Conservation (phyloP, 2,888 invertebrate species). For the Gnatocerus cornutus region DNA sequence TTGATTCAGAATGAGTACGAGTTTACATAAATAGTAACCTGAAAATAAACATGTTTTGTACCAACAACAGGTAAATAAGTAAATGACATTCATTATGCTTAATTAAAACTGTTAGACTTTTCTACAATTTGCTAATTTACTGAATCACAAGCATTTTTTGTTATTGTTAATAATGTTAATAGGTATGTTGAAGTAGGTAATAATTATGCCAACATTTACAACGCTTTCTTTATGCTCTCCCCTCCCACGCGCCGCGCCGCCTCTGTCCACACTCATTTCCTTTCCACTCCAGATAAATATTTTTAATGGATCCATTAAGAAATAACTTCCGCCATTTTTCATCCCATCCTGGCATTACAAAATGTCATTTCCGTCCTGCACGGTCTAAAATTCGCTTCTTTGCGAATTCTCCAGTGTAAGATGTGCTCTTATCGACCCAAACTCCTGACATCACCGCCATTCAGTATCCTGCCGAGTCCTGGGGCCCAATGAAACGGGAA, state of each 20-base stretch:
- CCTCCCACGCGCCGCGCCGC: slow-evolving; percentile 2
- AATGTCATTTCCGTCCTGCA: slow-evolving; percentile 13
- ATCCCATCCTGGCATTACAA: background rate
- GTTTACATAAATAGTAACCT: too few relatives aligned
- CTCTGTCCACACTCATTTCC: background rate
- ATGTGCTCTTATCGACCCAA: slow-evolving; percentile 47
- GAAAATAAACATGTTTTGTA: too few relatives aligned
- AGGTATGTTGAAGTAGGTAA: too few relatives aligned
- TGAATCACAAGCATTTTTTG: too few relatives aligned
- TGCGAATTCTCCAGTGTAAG: slow-evolving; percentile 45
- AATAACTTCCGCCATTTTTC: slow-evolving; percentile 31
- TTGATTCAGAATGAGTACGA: too few relatives aligned
- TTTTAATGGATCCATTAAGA: slow-evolving; percentile 35
- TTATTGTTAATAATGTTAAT: too few relatives aligned
- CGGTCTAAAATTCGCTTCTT: background rate
- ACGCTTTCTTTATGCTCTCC: background rate
- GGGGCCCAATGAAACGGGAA: slow-evolving; percentile 46
- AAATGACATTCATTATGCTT: too few relatives aligned
- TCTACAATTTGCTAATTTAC: too few relatives aligned
- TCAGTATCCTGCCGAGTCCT: slow-evolving; percentile 47
- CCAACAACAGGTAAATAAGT: too few relatives aligned
- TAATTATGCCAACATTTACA: too few relatives aligned
- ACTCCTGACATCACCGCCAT: slow-evolving; percentile 41
- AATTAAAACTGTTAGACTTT: too few relatives aligned
- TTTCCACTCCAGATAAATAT: slow-evolving; percentile 16